phyloP scores from a whole-genome alignment of 2,113 vertebrate genomes.

The Plestiodon gilberti region DNA sequence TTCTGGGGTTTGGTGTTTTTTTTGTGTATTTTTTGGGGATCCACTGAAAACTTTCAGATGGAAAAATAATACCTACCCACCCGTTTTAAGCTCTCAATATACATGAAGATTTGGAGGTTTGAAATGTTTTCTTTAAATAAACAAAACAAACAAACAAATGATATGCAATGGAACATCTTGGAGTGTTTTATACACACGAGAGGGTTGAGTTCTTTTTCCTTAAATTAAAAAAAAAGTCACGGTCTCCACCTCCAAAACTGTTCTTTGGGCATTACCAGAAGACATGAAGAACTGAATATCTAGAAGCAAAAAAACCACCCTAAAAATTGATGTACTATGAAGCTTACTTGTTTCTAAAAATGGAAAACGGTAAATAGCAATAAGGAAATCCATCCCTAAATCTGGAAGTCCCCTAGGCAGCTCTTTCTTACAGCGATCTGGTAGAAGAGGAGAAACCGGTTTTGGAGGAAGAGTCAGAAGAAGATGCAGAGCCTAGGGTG shows the following conservation, averaged over 20 bases:
- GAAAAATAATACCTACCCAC: background rate
- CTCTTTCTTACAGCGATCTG: conserved; percentile 40
- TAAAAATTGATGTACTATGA: conserved; percentile 73
- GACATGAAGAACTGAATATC: conserved; percentile 66
- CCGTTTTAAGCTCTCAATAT: conserved; percentile 51
- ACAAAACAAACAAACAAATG: conserved; percentile 17
- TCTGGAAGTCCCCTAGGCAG: background rate
- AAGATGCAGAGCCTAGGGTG: conserved; percentile 8
- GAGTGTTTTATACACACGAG: conserved; percentile 32
- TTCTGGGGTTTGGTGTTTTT: background rate
- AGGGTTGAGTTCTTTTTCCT: conserved; percentile 27
- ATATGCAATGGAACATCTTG: conserved; percentile 66
- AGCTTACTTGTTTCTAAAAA: conserved; percentile 62
- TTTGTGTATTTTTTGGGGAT: conserved; percentile 69
- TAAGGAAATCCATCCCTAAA: conserved; percentile 47
- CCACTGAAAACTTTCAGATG: conserved; percentile 70
- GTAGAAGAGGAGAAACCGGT: conserved; percentile 43
- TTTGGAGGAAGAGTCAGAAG: background rate
- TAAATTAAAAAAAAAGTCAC: conserved; percentile 57
- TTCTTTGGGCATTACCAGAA: conserved; percentile 63
- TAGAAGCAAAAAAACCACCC: conserved; percentile 69
- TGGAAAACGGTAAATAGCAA: conserved; percentile 69
- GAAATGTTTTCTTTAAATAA: conserved; percentile 1
- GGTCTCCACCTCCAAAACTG: conserved; percentile 67
- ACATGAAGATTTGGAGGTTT: conserved; percentile 43